Evolutionary conservation across 2,888 invertebrate genomes (phyloP).

Genomic region (Trachelus iudaicus): DNA sequence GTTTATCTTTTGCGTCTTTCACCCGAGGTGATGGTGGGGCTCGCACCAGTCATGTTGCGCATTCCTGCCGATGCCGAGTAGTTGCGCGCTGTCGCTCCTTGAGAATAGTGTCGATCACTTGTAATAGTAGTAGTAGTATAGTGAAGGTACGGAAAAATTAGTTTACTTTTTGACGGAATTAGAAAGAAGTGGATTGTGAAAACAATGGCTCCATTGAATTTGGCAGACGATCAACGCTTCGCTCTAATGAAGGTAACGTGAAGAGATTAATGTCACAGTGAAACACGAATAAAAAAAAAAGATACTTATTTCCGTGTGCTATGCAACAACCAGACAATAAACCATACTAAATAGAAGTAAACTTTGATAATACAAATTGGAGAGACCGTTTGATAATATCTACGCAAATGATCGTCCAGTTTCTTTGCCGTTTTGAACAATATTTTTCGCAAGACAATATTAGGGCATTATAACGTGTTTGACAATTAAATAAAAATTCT

Average conservation of each 20-base stretch:
- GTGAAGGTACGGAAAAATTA: background rate
- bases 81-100: background rate
- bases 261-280: background rate
- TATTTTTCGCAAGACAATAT: background rate
- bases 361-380: too few relatives aligned
- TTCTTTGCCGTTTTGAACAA: background rate
- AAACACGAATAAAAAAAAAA: background rate
- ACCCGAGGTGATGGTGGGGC: background rate
- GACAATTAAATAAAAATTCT: background rate
- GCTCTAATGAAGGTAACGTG: constrained; percentile 79
- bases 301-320: background rate
- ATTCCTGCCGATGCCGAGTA: background rate
- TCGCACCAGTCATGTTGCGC: background rate
- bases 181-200: constrained; percentile 35
- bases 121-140: background rate
- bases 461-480: background rate
- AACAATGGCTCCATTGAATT: constrained; percentile 66
- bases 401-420: too few relatives aligned
- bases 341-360: background rate
- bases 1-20: background rate
- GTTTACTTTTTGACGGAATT: constrained; percentile 10
- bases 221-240: constrained; percentile 81
- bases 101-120: background rate
- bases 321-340: background rate
- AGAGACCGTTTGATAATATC: too few relatives aligned